phyloP scores from a whole-genome alignment of 2,113 vertebrate species.

The Passer domesticus region DNA sequence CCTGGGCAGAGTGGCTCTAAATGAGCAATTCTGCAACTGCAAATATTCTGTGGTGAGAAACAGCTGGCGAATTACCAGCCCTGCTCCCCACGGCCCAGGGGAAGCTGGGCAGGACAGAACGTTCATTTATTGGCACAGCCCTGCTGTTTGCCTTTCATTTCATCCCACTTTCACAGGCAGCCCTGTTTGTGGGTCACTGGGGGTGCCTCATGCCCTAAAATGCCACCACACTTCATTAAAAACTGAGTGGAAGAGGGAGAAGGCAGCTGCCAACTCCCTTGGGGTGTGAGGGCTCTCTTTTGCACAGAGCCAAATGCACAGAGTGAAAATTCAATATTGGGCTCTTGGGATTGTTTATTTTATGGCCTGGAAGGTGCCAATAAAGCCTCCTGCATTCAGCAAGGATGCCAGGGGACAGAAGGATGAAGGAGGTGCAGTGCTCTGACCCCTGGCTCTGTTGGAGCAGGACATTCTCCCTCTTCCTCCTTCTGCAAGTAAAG shows the following conservation, averaged over 20 bases:
- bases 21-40: background rate
- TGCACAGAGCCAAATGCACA: background rate
- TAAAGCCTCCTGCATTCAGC: background rate
- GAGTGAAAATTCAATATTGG: background rate
- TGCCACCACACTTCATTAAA: background rate
- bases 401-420: background rate
- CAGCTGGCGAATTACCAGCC: background rate
- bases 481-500: background rate
- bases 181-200: background rate
- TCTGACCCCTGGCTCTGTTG: background rate
- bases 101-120: background rate
- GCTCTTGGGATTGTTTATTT: background rate
- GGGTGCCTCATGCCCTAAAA: background rate
- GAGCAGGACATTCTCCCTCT: background rate
- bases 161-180: background rate
- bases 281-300: background rate
- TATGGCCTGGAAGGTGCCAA: background rate
- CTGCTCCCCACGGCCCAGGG: background rate
- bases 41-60: background rate
- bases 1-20: background rate
- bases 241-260: background rate
- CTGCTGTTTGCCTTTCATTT: background rate
- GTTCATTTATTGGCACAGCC: background rate
- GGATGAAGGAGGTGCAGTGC: background rate
- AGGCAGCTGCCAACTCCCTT: background rate